Conservation (phyloP, 2,888 invertebrate genomes). For the Quadroppia sp. region DNA sequence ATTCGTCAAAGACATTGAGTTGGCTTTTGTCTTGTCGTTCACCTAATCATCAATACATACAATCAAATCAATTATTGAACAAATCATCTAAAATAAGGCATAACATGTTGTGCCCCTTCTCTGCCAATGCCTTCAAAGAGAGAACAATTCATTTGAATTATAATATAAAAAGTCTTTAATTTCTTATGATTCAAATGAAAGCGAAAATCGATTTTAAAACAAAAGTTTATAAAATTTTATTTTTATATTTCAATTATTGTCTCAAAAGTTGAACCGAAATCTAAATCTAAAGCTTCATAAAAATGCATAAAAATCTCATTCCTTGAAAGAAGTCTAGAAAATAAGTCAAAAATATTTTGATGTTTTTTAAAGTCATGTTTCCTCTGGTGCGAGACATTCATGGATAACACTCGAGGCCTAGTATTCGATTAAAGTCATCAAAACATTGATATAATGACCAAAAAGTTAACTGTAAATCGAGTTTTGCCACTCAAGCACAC, state of each 20-base stretch:
- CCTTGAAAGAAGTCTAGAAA: neutral
- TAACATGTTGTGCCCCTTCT: too few species aligned
- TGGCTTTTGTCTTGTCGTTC: neutral
- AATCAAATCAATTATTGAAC: neutral
- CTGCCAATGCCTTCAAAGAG: too few species aligned
- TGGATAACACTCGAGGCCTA: neutral
- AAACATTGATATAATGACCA: neutral
- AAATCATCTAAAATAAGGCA: too few species aligned
- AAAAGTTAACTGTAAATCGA: slow-evolving; percentile 1
- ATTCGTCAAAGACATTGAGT: neutral
- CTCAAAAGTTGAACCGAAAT: too few species aligned
- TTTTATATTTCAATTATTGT: too few species aligned
- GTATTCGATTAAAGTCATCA: neutral
- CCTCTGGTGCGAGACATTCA: neutral
- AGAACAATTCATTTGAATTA: too few species aligned
- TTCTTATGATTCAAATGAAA: too few species aligned
- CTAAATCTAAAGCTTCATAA: too few species aligned
- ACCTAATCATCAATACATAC: neutral
- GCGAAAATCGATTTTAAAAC: too few species aligned
- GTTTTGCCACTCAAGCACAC: neutral
- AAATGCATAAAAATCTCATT: neutral
- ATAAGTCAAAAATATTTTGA: neutral
- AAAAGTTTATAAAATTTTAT: too few species aligned
- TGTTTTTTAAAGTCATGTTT: neutral
- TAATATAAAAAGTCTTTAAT: too few species aligned